A percentile compares a stretch with the other conserved stretches of the same genome.
Evolutionary conservation across 2,113 vertebrate genomes (phyloP).

Genomic region (Bucco capensis): DNA sequence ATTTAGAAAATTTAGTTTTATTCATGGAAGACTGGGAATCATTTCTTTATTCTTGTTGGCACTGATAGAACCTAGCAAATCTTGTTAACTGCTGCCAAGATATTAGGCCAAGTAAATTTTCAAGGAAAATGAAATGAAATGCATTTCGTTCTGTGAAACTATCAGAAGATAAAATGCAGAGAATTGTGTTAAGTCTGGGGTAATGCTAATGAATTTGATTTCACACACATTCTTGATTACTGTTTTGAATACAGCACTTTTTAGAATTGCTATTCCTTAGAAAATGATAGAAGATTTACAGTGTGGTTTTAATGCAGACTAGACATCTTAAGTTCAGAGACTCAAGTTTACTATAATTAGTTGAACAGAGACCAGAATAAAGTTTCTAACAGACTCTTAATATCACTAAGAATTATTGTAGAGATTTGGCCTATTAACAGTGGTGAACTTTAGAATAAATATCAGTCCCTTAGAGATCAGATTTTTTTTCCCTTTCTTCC

Average conservation of each 20-base stretch:
- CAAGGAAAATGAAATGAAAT: not conserved
- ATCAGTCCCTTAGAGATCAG: not conserved
- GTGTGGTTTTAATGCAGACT: not conserved
- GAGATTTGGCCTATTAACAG: not conserved
- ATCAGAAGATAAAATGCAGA: not conserved
- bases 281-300: not conserved
- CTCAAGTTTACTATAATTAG: not conserved
- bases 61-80: not conserved
- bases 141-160: not conserved
- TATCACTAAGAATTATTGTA: not conserved
- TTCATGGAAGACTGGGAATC: not conserved
- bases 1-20: constrained; percentile 13
- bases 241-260: not conserved
- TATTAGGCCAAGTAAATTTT: not conserved
- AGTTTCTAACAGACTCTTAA: not conserved
- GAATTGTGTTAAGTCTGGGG: not conserved
- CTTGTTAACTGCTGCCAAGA: not conserved
- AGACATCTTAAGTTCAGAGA: not conserved
- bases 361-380: not conserved
- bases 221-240: not conserved
- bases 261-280: not conserved
- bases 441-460: not conserved
- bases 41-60: not conserved
- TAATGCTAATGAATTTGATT: constrained; percentile 13
- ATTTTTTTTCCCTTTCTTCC: not conserved